A percentile compares a stretch with the other conserved stretches of the same genome.
Conservation (phyloP, 2,113 vertebrate species). For the Esox niger region DNA sequence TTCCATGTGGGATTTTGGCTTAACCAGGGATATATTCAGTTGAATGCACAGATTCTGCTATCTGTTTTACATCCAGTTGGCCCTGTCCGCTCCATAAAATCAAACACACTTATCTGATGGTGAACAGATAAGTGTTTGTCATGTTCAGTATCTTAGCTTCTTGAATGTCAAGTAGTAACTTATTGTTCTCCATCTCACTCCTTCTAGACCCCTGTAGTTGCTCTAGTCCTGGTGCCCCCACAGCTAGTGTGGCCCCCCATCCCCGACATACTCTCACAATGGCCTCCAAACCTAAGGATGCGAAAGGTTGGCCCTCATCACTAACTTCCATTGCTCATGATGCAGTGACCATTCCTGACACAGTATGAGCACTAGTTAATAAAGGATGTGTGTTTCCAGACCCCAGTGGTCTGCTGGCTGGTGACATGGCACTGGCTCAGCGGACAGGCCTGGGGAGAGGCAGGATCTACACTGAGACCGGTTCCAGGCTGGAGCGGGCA, state of each 20-base stretch:
- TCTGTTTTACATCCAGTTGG: too few species aligned
- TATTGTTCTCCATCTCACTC: conserved; percentile 1
- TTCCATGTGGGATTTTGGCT: too few species aligned
- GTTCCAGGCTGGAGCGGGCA: conserved; percentile 46
- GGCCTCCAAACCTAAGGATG: conserved; percentile 14
- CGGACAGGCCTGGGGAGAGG: conserved; percentile 53
- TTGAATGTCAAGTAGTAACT: background rate
- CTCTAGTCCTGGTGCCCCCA: conserved; percentile 13
- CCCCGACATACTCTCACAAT: conserved; percentile 12
- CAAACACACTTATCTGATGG: too few species aligned
- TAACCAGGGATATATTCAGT: too few species aligned
- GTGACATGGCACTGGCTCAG: conserved; percentile 62
- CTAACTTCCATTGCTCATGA: background rate
- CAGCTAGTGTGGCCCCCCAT: conserved; percentile 2
- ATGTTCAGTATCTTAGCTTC: conserved; percentile 4
- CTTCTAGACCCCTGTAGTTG: conserved; percentile 28
- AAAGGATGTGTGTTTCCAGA: conserved; percentile 23
- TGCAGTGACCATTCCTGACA: background rate
- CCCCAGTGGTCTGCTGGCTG: conserved; percentile 56
- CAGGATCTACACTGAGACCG: conserved; percentile 49
- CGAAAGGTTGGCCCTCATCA: conserved; percentile 25
- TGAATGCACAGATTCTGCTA: too few species aligned
- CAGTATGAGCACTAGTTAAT: background rate
- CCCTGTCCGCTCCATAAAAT: too few species aligned
- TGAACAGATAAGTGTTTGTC: background rate